Evolutionary conservation across 2,888 invertebrate genomes (phyloP), one percentile per base, ranked within the genome.

Genomic region (Euplagia quadripunctaria): DNA sequence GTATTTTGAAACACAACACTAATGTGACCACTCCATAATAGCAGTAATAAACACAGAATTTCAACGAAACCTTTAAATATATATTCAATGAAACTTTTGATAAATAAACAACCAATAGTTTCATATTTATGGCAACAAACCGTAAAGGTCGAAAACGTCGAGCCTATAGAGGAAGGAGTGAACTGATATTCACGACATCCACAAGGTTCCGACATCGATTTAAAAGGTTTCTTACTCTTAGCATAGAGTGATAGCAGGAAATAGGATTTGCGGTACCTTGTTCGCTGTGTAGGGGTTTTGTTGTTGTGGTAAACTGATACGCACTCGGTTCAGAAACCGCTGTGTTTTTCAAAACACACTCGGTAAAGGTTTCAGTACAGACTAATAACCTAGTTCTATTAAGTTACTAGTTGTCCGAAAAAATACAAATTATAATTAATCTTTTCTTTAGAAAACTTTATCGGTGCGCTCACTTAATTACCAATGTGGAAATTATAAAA

Each of bases 191-290:
- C 63, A 63, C n/a, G 64, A 64, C 71, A 41, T 63, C 17, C 55
- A 20, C 74, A 42, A 31, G 49, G 61, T 80, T 80, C 77, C 76
- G 78, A 67, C 66, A 43, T 68, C 68, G 58, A 67, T 70, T 65
- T 70, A 70, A 74, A 75, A 66, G 65, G 65, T 68, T 71, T 71
- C 70, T n/a, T 55, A 67, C 64, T 31, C 58, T 64, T 58, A 74
- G 73, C 75, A 68, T 65, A 67, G 49, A 68, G 75, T 75, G 83
- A 86, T 78, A 68, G 77, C 81, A 83, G 85, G 85, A 86, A 86
- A 85, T 86, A 80, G 81, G 75, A 81, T 86, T 83, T 79, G 78
- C 78, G 68, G 64, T 71, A 74, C 71, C 74, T 72, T 71, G 74
- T 64, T 58, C 63, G 68, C 31, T 58, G 63, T 12, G 66, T 65